Evolutionary conservation across 1,140 invertebrate species (phyloP).

Genomic region (Drosophila pachea): DNA sequence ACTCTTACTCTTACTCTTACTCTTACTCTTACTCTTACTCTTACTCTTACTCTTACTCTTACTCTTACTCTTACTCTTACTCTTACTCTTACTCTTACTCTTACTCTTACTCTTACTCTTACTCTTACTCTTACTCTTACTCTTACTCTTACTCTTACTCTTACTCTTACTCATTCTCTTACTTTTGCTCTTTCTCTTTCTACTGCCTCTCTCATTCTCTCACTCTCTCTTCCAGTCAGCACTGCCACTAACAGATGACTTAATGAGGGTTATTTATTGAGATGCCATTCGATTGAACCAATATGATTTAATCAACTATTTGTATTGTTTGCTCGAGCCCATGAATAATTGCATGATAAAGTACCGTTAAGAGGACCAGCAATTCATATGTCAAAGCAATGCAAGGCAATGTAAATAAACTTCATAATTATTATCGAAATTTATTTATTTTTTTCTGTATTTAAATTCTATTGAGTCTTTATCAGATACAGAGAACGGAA

Average conservation of each 20-base stretch:
- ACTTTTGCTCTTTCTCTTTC: no score
- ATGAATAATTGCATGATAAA: not conserved
- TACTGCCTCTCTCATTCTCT: not conserved
- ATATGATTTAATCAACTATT: conserved; percentile 3
- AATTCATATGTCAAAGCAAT: not conserved
- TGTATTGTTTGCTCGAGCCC: not conserved
- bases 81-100: no score
- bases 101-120: no score
- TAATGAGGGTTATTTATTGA: no score
- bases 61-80: no score
- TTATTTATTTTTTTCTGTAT: not conserved
- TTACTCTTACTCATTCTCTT: no score
- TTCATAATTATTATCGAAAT: not conserved
- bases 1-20: no score
- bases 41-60: no score
- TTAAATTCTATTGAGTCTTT: not conserved
- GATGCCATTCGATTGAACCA: not conserved
- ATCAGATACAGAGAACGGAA: not conserved
- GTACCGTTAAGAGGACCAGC: not conserved
- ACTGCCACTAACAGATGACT: no score
- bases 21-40: no score
- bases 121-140: no score
- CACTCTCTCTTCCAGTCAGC: not conserved
- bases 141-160: no score
- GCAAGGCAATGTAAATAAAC: not conserved